phyloP scores from a whole-genome alignment of 2,113 vertebrate genomes.

The Lophotis ruficrista region DNA sequence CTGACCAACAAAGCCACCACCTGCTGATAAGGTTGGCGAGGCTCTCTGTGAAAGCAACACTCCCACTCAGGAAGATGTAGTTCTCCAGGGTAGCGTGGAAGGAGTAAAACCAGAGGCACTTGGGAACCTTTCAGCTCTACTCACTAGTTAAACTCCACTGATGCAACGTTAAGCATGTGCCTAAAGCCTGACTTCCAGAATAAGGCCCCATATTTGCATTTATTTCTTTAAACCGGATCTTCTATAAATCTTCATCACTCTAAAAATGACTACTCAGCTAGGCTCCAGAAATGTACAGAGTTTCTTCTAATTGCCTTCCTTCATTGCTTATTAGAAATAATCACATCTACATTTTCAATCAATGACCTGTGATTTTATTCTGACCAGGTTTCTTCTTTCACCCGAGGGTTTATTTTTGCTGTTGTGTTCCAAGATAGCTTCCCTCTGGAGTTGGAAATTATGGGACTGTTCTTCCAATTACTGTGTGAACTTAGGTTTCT shows the following conservation, averaged over 20 bases:
- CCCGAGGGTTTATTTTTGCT: background rate
- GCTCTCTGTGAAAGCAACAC: background rate
- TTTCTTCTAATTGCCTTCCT: slow-evolving; percentile 18
- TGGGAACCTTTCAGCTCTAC: background rate
- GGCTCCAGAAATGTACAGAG: background rate
- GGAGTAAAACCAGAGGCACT: background rate
- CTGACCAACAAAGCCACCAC: background rate
- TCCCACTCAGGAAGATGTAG: background rate
- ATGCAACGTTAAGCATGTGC: background rate
- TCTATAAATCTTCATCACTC: background rate
- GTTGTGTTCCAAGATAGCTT: slow-evolving; percentile 9
- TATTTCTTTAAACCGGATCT: background rate
- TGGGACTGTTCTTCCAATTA: slow-evolving; percentile 46
- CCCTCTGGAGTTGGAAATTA: slow-evolving; percentile 39
- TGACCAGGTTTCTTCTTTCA: slow-evolving; percentile 50
- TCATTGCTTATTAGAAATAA: slow-evolving; percentile 43
- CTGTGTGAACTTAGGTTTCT: background rate
- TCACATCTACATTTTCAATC: slow-evolving; percentile 41
- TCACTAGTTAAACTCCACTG: background rate
- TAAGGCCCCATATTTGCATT: background rate
- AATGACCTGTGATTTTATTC: slow-evolving; percentile 64
- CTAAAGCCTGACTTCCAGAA: background rate
- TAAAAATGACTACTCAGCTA: background rate
- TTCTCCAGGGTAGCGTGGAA: background rate
- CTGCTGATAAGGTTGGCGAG: background rate